Evolutionary conservation across 2,888 invertebrate genomes (phyloP), one percentile per base, ranked within the genome.

Genomic region (Diplolepis rosae): DNA sequence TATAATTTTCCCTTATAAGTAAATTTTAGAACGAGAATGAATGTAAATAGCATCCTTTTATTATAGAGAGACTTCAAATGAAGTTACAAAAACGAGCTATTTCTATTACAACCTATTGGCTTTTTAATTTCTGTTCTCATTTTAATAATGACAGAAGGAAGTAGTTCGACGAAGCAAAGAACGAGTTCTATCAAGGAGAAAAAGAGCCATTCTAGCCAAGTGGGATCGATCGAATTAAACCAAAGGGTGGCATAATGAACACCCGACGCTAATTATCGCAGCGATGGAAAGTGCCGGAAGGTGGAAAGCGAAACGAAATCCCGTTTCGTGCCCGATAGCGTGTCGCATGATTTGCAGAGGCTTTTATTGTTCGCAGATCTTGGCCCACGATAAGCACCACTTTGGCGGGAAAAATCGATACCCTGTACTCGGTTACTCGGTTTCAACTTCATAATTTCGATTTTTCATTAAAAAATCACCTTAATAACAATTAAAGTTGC

Each of bases 341-440:
- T 85, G 85, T 84, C 85, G 83, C 85, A 84, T 85, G 85, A 85
- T 85, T 85, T 83, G 85, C 85, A 76, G 77, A 82, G 85, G 84
- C 85, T 85, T 85, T 85, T 84, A 85, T 84, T 85, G 82, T 81
- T 78, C 71, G 74, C n/a, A 76, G 81, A 81, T 81, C 76, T 76
- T 72, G 54, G 56, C 72, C 71, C 69, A 65, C 70, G 80, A 80
- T 79, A 78, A 28, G 65, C 7, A 7, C 61, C n/a, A 39, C n/a
- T 42, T 61, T 61, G 7, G 39, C 24, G n/a, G 13, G 61, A 35
- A 61, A 61, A 61, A 61, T 61, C 61, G 22, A 61, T 61, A n/a
- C 35, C 39, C 39, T 24, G 39, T 42, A 39, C 24, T 39, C 13
- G 35, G 39, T n/a, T 35, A 22, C 24, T 39, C n/a, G 22, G 18